Conservation (phyloP, 2,797 vertebrate species). For the Crotalus adamanteus region DNA sequence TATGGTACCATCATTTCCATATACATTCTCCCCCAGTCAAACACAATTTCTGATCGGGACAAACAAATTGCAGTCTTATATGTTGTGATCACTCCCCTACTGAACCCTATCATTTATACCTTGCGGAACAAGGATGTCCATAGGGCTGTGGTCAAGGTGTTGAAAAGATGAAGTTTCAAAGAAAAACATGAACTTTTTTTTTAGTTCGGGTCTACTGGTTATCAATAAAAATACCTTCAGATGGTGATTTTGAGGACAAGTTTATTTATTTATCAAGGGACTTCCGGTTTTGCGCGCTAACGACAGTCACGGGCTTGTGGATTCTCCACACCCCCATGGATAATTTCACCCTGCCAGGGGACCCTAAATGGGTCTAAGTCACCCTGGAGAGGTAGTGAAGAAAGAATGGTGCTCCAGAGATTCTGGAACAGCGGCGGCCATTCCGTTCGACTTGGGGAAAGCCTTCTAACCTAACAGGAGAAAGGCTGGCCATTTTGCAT, state of each 20-base stretch:
- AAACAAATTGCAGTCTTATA: background rate
- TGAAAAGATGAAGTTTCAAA: background rate
- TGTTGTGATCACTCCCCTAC: background rate
- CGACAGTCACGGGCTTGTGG: too few relatives aligned
- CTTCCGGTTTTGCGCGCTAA: too few relatives aligned
- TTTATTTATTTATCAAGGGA: background rate
- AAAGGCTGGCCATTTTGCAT: too few relatives aligned
- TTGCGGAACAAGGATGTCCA: constrained; percentile 15
- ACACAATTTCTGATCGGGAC: background rate
- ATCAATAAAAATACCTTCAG: background rate
- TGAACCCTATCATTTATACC: constrained; percentile 28
- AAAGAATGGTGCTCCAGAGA: too few relatives aligned
- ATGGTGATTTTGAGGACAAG: background rate
- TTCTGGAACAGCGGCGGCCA: too few relatives aligned
- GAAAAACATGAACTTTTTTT: background rate
- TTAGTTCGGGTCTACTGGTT: background rate
- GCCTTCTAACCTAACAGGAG: too few relatives aligned
- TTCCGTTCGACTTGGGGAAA: too few relatives aligned
- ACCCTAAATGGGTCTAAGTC: too few relatives aligned
- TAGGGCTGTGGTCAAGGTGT: background rate
- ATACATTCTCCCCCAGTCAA: background rate
- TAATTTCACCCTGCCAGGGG: too few relatives aligned
- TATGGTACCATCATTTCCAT: background rate
- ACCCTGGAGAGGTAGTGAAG: too few relatives aligned
- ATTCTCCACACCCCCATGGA: too few relatives aligned